These are phyloP conservation scores for Ariopsis seemanni DNA, from an alignment of 2,113 vertebrate genomes.

Conservation along the genomic window DNA sequence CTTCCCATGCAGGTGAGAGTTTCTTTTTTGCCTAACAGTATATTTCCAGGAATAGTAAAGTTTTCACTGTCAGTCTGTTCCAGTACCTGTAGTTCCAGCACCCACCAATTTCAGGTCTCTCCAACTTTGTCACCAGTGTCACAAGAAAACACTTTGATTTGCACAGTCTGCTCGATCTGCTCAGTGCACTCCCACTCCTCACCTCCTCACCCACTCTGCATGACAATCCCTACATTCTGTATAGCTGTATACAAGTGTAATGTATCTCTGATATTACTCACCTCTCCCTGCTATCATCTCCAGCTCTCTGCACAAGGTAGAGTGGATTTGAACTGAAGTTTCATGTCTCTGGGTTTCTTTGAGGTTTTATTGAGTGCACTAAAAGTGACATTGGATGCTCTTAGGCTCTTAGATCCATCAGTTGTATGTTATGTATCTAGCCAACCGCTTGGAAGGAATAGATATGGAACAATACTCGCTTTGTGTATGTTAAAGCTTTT, in stretches of 20 bases:
- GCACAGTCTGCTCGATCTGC: neutral
- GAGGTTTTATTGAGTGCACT: neutral
- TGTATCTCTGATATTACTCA: neutral
- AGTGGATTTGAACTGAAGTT: conserved; percentile 3
- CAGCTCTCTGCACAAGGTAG: neutral
- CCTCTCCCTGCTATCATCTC: conserved; percentile 8
- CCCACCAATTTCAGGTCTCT: neutral
- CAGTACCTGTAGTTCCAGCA: neutral
- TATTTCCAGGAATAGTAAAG: neutral
- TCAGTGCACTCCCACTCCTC: neutral
- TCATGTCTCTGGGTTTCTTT: neutral
- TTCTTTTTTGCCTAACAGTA: neutral
- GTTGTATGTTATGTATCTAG: neutral
- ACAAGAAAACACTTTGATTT: conserved; percentile 1
- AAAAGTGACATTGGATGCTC: neutral
- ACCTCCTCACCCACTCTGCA: neutral
- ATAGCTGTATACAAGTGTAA: neutral
- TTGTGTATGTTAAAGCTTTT: neutral
- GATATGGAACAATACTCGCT: neutral
- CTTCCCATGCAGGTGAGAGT: neutral
- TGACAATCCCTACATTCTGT: neutral
- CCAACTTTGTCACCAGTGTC: neutral
- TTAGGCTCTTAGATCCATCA: neutral
- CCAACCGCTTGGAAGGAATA: neutral
- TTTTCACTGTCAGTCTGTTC: neutral